Base-by-base conservation (phyloP, 2,113 vertebrate species). In the Notothenia rossii region DNA sequence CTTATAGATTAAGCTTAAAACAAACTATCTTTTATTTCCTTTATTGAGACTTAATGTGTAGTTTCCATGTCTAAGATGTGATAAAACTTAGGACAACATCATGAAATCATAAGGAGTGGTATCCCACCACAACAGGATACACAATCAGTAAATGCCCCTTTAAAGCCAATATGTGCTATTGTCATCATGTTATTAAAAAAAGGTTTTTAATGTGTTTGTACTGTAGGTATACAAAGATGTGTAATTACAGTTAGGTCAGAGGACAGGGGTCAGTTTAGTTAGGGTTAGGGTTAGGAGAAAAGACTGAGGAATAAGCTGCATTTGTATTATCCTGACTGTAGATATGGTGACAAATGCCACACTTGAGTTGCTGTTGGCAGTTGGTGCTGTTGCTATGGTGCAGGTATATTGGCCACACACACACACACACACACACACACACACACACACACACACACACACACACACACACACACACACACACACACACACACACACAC, bases 381-480 rank as follows among this genome's bases (percentile, higher is more conserved):
- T 53, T 1, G 15, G 36, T 46, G 55, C 12, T 56, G 46, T 48
- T 67, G 22, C 22, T 22, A 22, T 54, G 54, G 3, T 74, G 68
- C 56, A 60, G 63, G 13, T 33, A 77, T 25, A 45, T 17, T 59
- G 67, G 62, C n/a, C 46, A 20, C 15, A 54, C 51, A 54, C 51
- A 20, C 18, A 11, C 66, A 43, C 36, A 43, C 58, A 59, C 56
- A 36, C 22, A n/a, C 59, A 43, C 59, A 43, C 53, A 17, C 53
- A 18, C 40, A 59, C 54, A 36, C 72, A 46, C 59, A 45, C 61
- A 33, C 50, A 48, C 61, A 56, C 51, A 48, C 74, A 68, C 54
- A 29, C 63, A 67, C 73, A 33, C 72, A 75, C 51, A 18, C 49
- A 29, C 60, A 20, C 62, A 43, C 62, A 29, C 40, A 66, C 59